phyloP scores from a whole-genome alignment of 2,113 vertebrate species.

The Microcebus tavaratra region DNA sequence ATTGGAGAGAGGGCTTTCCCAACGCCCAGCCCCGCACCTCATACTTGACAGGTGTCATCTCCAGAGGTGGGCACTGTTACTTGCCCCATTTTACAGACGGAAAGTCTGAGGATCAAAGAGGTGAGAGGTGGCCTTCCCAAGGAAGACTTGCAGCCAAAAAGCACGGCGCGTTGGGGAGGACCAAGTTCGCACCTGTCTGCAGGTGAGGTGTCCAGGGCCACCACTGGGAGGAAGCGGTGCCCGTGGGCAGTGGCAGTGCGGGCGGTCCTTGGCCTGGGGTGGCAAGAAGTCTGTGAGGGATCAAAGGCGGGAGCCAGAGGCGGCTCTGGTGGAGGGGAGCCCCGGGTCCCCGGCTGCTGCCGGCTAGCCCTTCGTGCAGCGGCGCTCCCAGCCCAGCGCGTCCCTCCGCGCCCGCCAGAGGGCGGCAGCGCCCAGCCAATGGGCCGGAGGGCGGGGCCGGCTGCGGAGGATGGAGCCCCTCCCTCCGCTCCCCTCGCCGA shows the following conservation, averaged over 20 bases:
- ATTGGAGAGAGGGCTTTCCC: not conserved
- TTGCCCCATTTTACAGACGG: not conserved
- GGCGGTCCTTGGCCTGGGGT: not conserved
- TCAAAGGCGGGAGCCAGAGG: not conserved
- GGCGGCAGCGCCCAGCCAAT: slow-evolving; percentile 53
- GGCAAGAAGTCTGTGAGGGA: not conserved
- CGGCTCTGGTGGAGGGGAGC: not conserved
- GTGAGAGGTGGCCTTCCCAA: not conserved
- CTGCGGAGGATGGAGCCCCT: slow-evolving; percentile 22
- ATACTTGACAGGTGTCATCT: not conserved
- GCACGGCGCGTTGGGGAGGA: not conserved
- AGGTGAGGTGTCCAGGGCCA: slow-evolving; percentile 24
- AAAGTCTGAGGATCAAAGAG: not conserved
- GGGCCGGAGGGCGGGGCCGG: slow-evolving; percentile 59
- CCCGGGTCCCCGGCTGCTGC: not conserved
- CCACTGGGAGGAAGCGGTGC: not conserved
- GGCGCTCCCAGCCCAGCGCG: not conserved
- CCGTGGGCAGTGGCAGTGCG: not conserved
- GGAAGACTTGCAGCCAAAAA: not conserved
- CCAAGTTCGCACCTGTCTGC: not conserved
- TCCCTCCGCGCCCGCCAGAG: slow-evolving; percentile 60
- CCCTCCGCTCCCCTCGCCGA: not conserved
- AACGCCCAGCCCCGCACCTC: not conserved
- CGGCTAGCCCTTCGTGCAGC: not conserved
- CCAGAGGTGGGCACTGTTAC: not conserved